Percentiles rank a stretch among this genome's conserved stretches.
Evolutionary conservation across 2,797 vertebrate genomes (phyloP).

Genomic region (Diplodus sargus): DNA sequence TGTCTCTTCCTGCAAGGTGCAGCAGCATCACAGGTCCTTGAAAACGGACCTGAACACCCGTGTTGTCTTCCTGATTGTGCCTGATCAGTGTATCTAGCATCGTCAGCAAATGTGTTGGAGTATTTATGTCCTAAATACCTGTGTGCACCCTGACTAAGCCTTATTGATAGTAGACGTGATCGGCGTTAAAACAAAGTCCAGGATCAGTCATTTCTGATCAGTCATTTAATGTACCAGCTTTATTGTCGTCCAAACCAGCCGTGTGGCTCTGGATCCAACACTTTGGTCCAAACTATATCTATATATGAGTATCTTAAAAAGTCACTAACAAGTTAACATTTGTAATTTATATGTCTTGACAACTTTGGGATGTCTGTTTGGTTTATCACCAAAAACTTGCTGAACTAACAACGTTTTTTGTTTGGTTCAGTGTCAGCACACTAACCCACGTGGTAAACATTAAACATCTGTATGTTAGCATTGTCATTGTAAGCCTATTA

Average conservation of each 20-base stretch:
- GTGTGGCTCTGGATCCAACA: not conserved
- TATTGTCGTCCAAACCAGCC: not conserved
- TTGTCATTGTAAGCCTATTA: too few relatives aligned
- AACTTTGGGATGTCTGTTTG: not conserved
- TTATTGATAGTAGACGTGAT: not conserved
- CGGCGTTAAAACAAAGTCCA: not conserved
- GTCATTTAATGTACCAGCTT: not conserved
- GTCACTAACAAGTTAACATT: not conserved
- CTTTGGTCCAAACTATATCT: too few relatives aligned
- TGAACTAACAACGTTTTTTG: not conserved
- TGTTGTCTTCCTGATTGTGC: too few relatives aligned
- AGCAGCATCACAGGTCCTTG: not conserved
- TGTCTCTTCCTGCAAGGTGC: conserved; percentile 1
- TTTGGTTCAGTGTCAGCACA: too few relatives aligned
- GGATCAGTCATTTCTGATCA: not conserved
- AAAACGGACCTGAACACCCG: too few relatives aligned
- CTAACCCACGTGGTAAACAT: too few relatives aligned
- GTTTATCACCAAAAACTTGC: not conserved
- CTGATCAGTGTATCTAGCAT: too few relatives aligned
- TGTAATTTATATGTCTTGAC: not conserved
- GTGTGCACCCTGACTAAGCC: too few relatives aligned
- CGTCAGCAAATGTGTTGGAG: too few relatives aligned
- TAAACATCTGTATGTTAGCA: too few relatives aligned
- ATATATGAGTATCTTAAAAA: too few relatives aligned
- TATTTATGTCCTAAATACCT: too few relatives aligned